Evolutionary conservation across 1,140 invertebrate genomes (phyloP), one percentile per base, ranked within the genome.

Genomic region (Lordiphosa clarofinis): DNA sequence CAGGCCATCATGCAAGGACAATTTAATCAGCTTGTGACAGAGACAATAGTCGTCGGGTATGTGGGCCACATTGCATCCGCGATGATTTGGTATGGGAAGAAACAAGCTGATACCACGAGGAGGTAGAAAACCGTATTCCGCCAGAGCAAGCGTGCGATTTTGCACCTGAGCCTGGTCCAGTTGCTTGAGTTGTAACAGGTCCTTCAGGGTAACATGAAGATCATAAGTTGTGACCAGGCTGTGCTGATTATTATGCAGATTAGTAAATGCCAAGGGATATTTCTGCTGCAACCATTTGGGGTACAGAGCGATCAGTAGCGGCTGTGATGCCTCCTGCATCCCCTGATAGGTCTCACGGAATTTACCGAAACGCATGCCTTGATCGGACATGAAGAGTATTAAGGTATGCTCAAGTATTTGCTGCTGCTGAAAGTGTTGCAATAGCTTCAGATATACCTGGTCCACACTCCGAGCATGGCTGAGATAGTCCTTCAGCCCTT

Each of bases 301-400:
- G 9, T 97, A 71, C 28, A 93, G 89, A 1, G 97, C 87, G 63
- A 94, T 93, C 9, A 96, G 90, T 54, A 97, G 94, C 0, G 97
- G 97, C 21, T 98, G 88, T 28, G 96, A 89, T 87, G 98, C 96
- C 87, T 99, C 97, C 3, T 55, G 12, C 63, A 97, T 91, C 87
- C 94, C 93, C 59, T 94, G 92, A 69, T 94, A 93, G 0, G 96
- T 97, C 38, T 79, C 72, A 8, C 90, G 76, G 38, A 91, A 91
- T 1, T 95, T 95, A 89, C 94, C 97, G 1, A 15, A 35, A 11
- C 97, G 88, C 73, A 96, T 94, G 0, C 97, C 97, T 87, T 99
- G 97, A 87, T 98, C 97, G 66, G 96, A 97, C 73, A 97, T 90
- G 4, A 98, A 91, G 5, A 98, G 90, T 0, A 98, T 73, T 63